Base-by-base conservation (phyloP, 2,113 vertebrate genomes). In the Coregonus clupeaformis region DNA sequence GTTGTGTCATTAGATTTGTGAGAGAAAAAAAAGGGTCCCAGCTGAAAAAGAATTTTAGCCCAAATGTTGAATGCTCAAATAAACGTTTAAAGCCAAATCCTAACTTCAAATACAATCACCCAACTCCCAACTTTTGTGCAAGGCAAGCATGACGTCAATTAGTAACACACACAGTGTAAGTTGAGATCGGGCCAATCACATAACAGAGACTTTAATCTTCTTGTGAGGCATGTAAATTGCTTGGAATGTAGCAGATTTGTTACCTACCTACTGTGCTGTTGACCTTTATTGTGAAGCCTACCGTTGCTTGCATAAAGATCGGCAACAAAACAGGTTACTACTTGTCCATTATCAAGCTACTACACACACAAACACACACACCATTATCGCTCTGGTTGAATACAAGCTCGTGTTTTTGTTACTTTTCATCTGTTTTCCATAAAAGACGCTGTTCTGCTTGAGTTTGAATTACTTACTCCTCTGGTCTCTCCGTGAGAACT, bases 311-410 rank as follows among this genome's bases (percentile, higher is more conserved):
- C 16, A 36, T 27, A 45, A 59, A 55, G 76, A 75, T 69, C 64
- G 4, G 6, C 45, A 63, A 6, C 70, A 62, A 25, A 47, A 47
- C 47, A 3, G 36, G 49, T 78, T 9, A 22, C 11, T 22, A 4
- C 45, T 32, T 42, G 70, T 27, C 9, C n/a, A 22, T n/a, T 30
- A 64, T 77, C 76, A 64, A 25, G 22, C 72, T 27, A 22, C 45
- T 29, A 7, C 52, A 29, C 18, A 22, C 36, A 42, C n/a, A n/a
- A n/a, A n/a, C 36, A 42, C 36, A 42, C 30, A n/a, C 49, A 16
- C 57, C 57, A 22, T 22, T 60, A 16, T 59, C 7, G 0, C 49
- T 71, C 14, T 69, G 68, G 22, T 18, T 18, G 3, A 42, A 42
- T 42, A 11, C 68, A 69, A 18, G 22, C 52, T 32, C 36, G 69